phyloP scores from a whole-genome alignment of 1,140 invertebrate genomes.

The Musca domestica region DNA sequence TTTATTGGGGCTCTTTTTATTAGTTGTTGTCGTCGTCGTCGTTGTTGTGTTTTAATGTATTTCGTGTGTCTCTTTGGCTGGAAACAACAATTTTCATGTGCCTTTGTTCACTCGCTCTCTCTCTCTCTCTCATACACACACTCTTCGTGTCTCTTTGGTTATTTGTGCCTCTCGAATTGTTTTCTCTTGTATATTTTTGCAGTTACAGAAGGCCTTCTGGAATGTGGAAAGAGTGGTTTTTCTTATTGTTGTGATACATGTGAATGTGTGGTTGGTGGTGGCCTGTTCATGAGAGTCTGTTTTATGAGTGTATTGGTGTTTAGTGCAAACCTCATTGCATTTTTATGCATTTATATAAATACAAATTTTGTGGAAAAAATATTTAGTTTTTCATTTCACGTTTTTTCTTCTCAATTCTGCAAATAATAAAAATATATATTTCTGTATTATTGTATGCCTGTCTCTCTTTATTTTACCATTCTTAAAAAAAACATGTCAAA shows the following conservation, averaged over 20 bases:
- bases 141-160: no score
- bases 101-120: no score
- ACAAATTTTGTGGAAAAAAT: slow-evolving; percentile 9
- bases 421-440: background rate
- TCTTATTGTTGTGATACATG: background rate
- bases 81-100: no score
- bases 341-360: slow-evolving; percentile 10
- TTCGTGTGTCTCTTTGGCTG: no score
- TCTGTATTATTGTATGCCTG: background rate
- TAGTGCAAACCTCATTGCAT: background rate
- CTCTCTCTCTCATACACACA: no score
- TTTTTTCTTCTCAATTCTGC: background rate
- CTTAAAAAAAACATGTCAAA: slow-evolving; percentile 11
- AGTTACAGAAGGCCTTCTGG: background rate
- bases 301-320: no score
- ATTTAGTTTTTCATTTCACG: background rate
- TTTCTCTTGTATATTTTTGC: background rate
- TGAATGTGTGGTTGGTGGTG: background rate
- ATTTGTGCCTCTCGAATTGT: no score
- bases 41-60: no score
- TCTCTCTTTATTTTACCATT: background rate
- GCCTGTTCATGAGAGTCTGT: no score
- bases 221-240: slow-evolving; percentile 15
- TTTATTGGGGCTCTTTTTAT: no score
- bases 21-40: no score